A percentile compares a stretch with the other conserved stretches of the same genome.
Evolutionary conservation across 2,113 vertebrate species (phyloP).

Genomic region (Malurus cyaneus): DNA sequence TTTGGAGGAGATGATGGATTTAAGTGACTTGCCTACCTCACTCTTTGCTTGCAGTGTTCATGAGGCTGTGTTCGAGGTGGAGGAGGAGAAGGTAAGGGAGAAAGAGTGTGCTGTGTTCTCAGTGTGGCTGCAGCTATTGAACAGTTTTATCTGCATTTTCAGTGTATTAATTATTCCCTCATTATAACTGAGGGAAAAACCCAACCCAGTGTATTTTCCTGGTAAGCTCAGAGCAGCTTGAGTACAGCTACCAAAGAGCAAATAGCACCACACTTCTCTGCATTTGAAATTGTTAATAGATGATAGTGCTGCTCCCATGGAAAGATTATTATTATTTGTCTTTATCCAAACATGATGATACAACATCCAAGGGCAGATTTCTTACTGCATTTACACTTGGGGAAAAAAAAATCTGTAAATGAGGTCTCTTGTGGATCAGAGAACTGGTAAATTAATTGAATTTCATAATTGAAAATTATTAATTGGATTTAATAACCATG

Average conservation of each 20-base stretch:
- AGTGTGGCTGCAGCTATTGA: background rate
- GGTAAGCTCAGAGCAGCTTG: background rate
- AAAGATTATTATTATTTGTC: background rate
- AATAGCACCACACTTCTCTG: background rate
- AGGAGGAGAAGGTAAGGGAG: conserved; percentile 82
- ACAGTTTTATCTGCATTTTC: background rate
- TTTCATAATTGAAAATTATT: background rate
- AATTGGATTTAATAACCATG: background rate
- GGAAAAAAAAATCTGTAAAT: background rate
- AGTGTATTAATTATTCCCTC: background rate
- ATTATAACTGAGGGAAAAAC: background rate
- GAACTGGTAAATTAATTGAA: background rate
- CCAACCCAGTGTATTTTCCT: background rate
- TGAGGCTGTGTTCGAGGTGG: conserved; percentile 85
- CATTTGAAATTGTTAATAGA: background rate
- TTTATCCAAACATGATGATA: background rate
- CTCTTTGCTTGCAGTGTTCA: conserved; percentile 91
- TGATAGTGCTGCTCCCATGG: background rate
- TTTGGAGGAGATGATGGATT: conserved; percentile 91
- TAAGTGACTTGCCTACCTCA: conserved; percentile 89
- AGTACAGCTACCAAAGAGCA: background rate
- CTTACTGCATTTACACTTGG: background rate
- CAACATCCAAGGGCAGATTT: background rate
- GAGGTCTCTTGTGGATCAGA: background rate
- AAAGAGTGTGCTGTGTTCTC: background rate